Evolutionary conservation across 2,888 invertebrate species (phyloP), one percentile per base, ranked within the genome.

Genomic region (Lasioglossum lativentre): DNA sequence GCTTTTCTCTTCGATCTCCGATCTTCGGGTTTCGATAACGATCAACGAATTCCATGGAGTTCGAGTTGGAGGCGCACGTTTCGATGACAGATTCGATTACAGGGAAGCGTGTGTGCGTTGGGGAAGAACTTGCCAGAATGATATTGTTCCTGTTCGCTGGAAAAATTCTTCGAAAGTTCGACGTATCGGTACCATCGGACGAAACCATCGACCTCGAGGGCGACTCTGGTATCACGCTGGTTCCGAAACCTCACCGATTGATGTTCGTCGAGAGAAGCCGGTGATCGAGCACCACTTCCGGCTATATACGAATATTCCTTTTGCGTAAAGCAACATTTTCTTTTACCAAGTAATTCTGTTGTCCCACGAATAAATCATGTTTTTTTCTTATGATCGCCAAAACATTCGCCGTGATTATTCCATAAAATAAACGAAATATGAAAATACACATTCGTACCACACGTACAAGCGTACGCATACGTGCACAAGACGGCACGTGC

Each of bases 71-170:
- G 16, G 30, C 63, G 16, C 63, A 30, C 8, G 12, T 68, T 68
- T 19, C 19, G 30, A 63, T 19, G 6, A 30, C 30, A 63, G 19
- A 66, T 63, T 77, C n/a, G 75, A 66, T 73, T 59, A 16, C 56
- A 98, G 98, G 98, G 34, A 98, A 98, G 94, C 96, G 98, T 52
- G 97, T 97, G 96, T 98, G 98, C 93, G 96, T 98, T 0, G 98
- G 98, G 0, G 98, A 98, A 86, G 98, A 98, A 92, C 95, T 98
- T 70, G 98, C 98, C 0, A 96, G 96, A 87, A 98, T 97, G 97
- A 93, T 97, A 38, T 92, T 97, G 42, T 96, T 96, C 83, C 93
- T 98, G 1, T 97, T 97, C 74, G 96, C 96, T 12, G 96, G 97
- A 0, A 96, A 96, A 59, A 95, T 98, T 16, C 92, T 98, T 0